Conservation (phyloP, 2,113 vertebrate genomes). For the Stomatorhinus ivindoensis region DNA sequence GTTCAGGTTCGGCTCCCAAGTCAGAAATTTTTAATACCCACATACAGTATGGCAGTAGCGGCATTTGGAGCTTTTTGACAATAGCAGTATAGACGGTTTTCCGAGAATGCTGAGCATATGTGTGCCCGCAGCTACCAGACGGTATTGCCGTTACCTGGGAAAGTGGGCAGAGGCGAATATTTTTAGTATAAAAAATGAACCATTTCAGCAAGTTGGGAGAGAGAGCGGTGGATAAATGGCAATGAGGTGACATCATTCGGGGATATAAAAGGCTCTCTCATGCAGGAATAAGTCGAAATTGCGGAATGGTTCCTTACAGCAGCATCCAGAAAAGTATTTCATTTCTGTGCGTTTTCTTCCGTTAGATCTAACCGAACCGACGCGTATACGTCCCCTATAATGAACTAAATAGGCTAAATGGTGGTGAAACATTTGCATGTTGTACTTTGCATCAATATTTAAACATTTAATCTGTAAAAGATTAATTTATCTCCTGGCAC, state of each 20-base stretch:
- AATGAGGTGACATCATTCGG: neutral
- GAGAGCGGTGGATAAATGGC: neutral
- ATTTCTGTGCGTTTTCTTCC: neutral
- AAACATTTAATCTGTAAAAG: neutral
- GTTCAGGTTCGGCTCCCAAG: neutral
- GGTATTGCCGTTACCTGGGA: neutral
- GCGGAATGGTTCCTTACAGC: neutral
- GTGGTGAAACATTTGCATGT: neutral
- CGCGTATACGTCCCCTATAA: neutral
- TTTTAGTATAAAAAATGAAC: neutral
- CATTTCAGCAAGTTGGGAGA: neutral
- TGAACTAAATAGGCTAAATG: neutral
- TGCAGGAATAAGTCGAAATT: neutral
- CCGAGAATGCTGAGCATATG: neutral
- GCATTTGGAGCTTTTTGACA: neutral
- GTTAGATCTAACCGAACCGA: neutral
- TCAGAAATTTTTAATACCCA: neutral
- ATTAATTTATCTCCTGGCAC: neutral
- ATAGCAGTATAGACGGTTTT: neutral
- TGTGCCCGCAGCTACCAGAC: neutral
- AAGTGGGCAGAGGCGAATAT: neutral
- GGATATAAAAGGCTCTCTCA: neutral
- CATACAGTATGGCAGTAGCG: neutral
- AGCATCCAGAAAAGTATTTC: neutral
- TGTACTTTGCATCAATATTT: neutral